Percentiles rank a stretch among this genome's conserved stretches.
These are phyloP conservation scores for Pseudobourletiella spinata DNA, from an alignment of 1,140 invertebrate genomes.

Conservation along the genomic window DNA sequence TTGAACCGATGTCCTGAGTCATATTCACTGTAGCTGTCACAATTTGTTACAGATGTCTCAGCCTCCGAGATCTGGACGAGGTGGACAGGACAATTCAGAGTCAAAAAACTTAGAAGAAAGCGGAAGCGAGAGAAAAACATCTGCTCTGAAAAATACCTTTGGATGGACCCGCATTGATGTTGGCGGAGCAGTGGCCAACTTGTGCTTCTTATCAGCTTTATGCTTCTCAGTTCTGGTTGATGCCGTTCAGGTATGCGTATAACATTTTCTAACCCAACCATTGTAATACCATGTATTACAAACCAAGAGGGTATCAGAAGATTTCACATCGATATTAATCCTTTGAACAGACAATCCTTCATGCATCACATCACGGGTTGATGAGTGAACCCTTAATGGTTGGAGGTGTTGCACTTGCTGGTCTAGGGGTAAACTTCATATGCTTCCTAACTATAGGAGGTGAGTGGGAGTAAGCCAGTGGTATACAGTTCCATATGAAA, in stretches of 20 bases:
- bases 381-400: conserved; percentile 54
- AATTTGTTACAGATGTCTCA: neutral
- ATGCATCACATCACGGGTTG: conserved; percentile 49
- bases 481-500: neutral
- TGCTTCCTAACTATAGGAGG: conserved; percentile 67
- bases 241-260: conserved; percentile 54
- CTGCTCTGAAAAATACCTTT: conserved; percentile 71
- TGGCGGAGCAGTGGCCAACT: conserved; percentile 64
- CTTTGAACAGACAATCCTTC: conserved; percentile 34
- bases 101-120: no score
- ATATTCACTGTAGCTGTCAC: neutral
- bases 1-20: neutral
- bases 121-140: neutral
- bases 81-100: no score
- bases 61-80: no score
- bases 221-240: conserved; percentile 73
- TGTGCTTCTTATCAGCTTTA: conserved; percentile 73
- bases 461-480: conserved; percentile 21
- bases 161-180: conserved; percentile 85
- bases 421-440: conserved; percentile 58
- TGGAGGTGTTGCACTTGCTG: conserved; percentile 53
- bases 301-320: no score
- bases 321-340: neutral
- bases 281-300: conserved; percentile 62
- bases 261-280: conserved; percentile 35